Conservation (phyloP, 2,113 vertebrate species). For the Nerophis lumbriciformis region DNA sequence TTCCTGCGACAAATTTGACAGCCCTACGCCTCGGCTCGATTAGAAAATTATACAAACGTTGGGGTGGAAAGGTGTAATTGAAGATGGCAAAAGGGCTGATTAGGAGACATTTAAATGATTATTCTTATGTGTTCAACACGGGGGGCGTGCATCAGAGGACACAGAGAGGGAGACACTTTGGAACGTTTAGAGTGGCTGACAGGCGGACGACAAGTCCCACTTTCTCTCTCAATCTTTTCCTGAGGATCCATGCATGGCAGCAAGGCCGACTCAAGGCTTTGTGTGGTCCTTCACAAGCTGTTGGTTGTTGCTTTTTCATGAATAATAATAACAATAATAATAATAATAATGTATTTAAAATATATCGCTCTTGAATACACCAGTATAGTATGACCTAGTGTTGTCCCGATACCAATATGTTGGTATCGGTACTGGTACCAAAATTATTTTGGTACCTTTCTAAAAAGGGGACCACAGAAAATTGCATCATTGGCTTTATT, state of each 20-base stretch:
- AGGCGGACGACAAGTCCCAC: conserved; percentile 62
- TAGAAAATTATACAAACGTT: conserved; percentile 99
- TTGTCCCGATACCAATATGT: too few species aligned
- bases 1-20: conserved; percentile 60
- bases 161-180: conserved; percentile 77
- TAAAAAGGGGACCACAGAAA: too few species aligned
- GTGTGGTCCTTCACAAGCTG: too few species aligned
- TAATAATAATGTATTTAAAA: too few species aligned
- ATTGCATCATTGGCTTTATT: too few species aligned
- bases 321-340: too few species aligned
- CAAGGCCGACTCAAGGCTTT: too few species aligned
- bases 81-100: conserved; percentile 97
- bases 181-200: conserved; percentile 84
- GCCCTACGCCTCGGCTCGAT: conserved; percentile 73
- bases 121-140: conserved; percentile 88
- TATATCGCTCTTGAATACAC: too few species aligned
- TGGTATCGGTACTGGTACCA: too few species aligned
- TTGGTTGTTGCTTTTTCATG: too few species aligned
- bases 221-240: conserved; percentile 22
- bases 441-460: too few species aligned
- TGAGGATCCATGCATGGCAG: conserved; percentile 59
- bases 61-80: conserved; percentile 99
- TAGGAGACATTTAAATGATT: conserved; percentile 97
- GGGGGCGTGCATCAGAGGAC: conserved; percentile 83
- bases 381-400: too few species aligned